Evolutionary conservation across 2,113 vertebrate species (phyloP).

Genomic region (Elephas maximus): DNA sequence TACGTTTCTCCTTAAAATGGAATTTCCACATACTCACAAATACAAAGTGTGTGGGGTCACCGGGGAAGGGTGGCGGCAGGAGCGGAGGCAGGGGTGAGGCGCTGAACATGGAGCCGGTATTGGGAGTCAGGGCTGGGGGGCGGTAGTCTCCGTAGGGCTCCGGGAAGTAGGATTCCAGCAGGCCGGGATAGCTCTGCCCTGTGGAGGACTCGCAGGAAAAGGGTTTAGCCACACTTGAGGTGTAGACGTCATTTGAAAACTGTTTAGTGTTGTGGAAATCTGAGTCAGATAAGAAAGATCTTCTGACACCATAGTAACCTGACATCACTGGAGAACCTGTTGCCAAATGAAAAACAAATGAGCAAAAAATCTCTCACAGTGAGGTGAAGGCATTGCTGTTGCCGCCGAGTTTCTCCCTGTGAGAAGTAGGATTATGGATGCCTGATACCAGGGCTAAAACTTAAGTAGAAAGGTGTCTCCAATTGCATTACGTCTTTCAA

Average conservation of each 20-base stretch:
- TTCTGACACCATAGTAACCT: slow-evolving; percentile 92
- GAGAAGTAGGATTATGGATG: fast-evolving
- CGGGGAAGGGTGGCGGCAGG: slow-evolving; percentile 91
- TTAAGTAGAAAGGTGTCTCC: neutral
- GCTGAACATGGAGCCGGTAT: slow-evolving; percentile 88
- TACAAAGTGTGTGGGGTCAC: slow-evolving; percentile 91
- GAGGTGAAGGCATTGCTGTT: neutral
- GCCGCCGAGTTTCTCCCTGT: fast-evolving
- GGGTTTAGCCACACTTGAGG: slow-evolving; percentile 89
- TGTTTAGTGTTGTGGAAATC: slow-evolving; percentile 93
- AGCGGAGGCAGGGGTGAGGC: slow-evolving; percentile 90
- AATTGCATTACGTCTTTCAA: neutral
- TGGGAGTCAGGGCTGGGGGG: slow-evolving; percentile 86
- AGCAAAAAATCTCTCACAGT: neutral
- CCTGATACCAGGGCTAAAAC: fast-evolving
- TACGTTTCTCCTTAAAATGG: fast-evolving
- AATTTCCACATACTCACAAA: slow-evolving; percentile 89
- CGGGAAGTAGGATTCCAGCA: slow-evolving; percentile 92
- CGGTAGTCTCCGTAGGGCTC: slow-evolving; percentile 93
- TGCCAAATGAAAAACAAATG: neutral
- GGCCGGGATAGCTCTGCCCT: slow-evolving; percentile 88
- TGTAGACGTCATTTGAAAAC: slow-evolving; percentile 89
- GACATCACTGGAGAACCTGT: slow-evolving; percentile 92
- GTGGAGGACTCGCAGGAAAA: slow-evolving; percentile 91
- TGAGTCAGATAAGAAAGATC: slow-evolving; percentile 92